Conservation (phyloP, 1,140 invertebrate genomes). For the Plectus sambesii region DNA sequence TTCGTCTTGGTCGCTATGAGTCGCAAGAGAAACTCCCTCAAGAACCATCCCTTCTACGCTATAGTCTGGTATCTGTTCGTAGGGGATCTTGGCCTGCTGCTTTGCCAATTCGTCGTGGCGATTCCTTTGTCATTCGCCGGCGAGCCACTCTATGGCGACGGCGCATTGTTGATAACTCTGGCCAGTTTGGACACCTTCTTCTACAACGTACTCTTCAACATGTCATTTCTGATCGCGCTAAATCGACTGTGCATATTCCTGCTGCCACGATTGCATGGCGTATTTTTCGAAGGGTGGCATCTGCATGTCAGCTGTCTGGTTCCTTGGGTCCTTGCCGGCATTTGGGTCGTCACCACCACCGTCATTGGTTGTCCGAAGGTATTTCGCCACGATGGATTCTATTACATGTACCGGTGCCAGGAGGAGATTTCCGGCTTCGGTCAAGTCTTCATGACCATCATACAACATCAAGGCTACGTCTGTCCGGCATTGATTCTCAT, state of each 20-base stretch:
- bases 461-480: slow-evolving; percentile 8
- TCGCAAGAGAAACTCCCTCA: slow-evolving; percentile 12
- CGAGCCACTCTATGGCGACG: slow-evolving; percentile 14
- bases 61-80: slow-evolving; percentile 8
- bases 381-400: slow-evolving; percentile 16
- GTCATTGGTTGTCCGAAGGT: slow-evolving; percentile 16
- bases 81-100: slow-evolving; percentile 8
- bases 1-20: slow-evolving; percentile 10
- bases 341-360: slow-evolving; percentile 11
- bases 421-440: slow-evolving; percentile 1
- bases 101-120: slow-evolving; percentile 15
- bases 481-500: slow-evolving; percentile 14
- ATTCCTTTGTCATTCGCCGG: slow-evolving; percentile 15
- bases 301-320: slow-evolving; percentile 8
- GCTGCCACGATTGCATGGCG: slow-evolving; percentile 5
- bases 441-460: slow-evolving; percentile 8
- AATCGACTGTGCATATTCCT: slow-evolving; percentile 11
- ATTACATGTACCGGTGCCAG: slow-evolving; percentile 11
- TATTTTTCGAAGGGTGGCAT: slow-evolving; percentile 12
- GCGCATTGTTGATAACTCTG: slow-evolving; percentile 10
- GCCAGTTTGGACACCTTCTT: slow-evolving; percentile 19
- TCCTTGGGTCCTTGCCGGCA: slow-evolving; percentile 8
- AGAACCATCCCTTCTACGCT: slow-evolving; percentile 15
- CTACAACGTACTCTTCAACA: slow-evolving; percentile 11
- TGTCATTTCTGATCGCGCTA: slow-evolving; percentile 13